A percentile compares a stretch with the other conserved stretches of the same genome.
phyloP scores from a whole-genome alignment of 2,113 vertebrate genomes.

The Ceyx melanurus region DNA sequence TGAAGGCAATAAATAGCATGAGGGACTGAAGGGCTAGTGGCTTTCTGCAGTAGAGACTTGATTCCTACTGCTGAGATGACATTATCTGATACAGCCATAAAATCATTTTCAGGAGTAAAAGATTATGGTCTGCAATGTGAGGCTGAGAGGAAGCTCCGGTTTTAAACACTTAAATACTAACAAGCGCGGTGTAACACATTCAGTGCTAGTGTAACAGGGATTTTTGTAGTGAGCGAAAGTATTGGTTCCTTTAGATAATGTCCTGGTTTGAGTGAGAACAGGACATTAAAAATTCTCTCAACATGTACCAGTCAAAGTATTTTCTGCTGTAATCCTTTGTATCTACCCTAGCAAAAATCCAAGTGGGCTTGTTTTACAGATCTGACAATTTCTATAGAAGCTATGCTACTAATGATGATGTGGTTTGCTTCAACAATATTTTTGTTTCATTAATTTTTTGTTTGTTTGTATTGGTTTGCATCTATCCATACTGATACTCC shows the following conservation, averaged over 20 bases:
- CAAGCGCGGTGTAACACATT: neutral
- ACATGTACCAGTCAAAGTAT: neutral
- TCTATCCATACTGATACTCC: conserved; percentile 85
- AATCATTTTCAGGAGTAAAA: neutral
- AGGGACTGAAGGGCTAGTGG: neutral
- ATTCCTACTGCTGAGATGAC: neutral
- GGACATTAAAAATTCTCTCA: neutral
- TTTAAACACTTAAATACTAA: neutral
- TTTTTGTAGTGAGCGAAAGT: neutral
- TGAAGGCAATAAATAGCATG: neutral
- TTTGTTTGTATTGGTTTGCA: conserved; percentile 56
- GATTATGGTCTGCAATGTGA: neutral
- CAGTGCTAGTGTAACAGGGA: neutral
- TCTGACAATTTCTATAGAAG: neutral
- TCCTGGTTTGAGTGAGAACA: too few species aligned
- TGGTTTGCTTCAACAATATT: neutral
- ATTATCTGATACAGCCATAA: neutral
- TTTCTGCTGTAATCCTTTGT: neutral
- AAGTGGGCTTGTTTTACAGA: neutral
- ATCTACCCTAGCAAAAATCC: neutral
- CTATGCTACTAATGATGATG: neutral
- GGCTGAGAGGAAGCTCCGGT: neutral
- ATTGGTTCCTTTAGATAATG: neutral
- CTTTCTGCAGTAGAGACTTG: neutral
- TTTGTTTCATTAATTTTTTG: neutral